Conservation (phyloP, 2,888 invertebrate genomes). For the Chloroclystis v-ata region DNA sequence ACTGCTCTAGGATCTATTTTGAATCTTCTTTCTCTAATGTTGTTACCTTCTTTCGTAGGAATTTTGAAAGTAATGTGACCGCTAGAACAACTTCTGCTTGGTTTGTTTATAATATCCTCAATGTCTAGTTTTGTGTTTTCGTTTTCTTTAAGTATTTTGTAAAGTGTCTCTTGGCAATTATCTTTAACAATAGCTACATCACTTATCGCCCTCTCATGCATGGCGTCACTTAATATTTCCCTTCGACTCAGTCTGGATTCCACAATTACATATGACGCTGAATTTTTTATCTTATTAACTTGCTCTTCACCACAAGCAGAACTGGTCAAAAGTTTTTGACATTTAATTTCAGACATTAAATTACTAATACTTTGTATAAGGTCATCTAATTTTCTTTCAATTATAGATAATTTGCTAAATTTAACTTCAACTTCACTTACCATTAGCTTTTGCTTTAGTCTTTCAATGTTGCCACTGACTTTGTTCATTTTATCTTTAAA, state of each 20-base stretch:
- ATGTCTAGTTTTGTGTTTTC: conserved; percentile 44
- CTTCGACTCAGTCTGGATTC: conserved; percentile 10
- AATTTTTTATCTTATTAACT: neutral
- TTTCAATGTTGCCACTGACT: conserved; percentile 31
- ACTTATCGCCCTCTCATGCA: conserved; percentile 28
- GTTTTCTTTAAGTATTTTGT: conserved; percentile 42
- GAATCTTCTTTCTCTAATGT: conserved; percentile 50
- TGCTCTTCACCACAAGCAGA: neutral
- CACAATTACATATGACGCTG: neutral
- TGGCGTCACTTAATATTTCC: conserved; percentile 27
- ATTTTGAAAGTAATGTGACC: conserved; percentile 45
- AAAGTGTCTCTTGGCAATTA: conserved; percentile 25
- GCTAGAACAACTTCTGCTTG: conserved; percentile 31
- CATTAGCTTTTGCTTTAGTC: conserved; percentile 32
- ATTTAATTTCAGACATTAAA: conserved; percentile 44
- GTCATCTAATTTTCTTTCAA: conserved; percentile 51
- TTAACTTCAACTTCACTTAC: conserved; percentile 25
- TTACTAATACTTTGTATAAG: conserved; percentile 48
- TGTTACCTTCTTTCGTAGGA: conserved; percentile 51
- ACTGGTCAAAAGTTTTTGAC: conserved; percentile 14
- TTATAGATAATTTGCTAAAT: conserved; percentile 34
- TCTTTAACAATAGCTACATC: conserved; percentile 20
- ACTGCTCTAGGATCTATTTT: conserved; percentile 21
- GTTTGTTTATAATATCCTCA: conserved; percentile 37
- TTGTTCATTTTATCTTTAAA: conserved; percentile 31